Base-by-base conservation (phyloP, 2,888 invertebrate species). In the Atrina japonica region DNA sequence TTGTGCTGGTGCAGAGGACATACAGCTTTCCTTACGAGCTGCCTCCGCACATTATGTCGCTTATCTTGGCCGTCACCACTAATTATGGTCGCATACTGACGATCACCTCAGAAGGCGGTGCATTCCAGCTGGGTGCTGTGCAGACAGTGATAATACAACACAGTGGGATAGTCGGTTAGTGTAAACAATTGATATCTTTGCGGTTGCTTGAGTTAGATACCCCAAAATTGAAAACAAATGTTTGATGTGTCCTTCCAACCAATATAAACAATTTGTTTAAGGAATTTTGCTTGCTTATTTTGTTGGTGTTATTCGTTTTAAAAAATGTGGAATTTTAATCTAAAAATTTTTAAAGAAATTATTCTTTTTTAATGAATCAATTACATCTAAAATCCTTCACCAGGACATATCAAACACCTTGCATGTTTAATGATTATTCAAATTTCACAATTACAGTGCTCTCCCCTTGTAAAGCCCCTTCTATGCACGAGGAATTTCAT, bases 111-210 rank as follows among this genome's bases (percentile, higher is more conserved):
- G 76, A 77, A 45, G 83, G 84, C n/a, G 76, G 80, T 59, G 83
- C 85, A 5, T 82, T 83, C 56, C 83, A 86, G 66, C 81, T 77
- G 72, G 86, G 86, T 18, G 82, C 84, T 21, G 81, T 83, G 3
- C 82, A 84, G 64, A 86, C 83, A 11, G 66, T 79, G 14, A 82
- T 86, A 30, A 35, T 80, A 18, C 66, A 68, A 30, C 71, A 78
- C 47, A 53, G 41, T 1, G 64, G 53, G 23, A 29, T 50, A 14
- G 14, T 53, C 16, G 71, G 71, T 71, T 47, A 41, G 60, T 35
- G 41, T n/a, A 6, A n/a, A n/a, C n/a, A n/a, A n/a, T n/a, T n/a
- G n/a, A n/a, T n/a, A n/a, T 3, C 30, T 61, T 53, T 25, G 27
- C 14, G 18, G 18, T 25, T 53, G n/a, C 9, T 3, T 50, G 23